Evolutionary conservation across 2,888 invertebrate genomes (phyloP), one percentile per base, ranked within the genome.

Genomic region (Aphodius sticticus): DNA sequence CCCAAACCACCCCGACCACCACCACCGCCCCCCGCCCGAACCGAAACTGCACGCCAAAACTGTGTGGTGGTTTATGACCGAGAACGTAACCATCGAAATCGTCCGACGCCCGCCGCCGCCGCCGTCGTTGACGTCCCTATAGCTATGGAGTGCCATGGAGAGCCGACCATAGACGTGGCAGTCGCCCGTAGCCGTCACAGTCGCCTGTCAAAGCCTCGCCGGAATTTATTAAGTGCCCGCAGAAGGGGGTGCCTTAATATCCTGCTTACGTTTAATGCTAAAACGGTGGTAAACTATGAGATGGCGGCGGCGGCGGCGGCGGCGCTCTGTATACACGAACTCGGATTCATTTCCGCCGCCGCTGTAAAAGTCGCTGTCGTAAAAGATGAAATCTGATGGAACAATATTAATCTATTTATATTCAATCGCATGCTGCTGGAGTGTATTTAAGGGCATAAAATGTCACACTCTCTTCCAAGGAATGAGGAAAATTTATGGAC

Each of bases 221-320:
- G 74, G 74, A 74, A 53, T 74, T 74, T 74, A 74, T 74, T 74
- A 74, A 74, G 74, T 74, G 74, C 74, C 74, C 74, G 74, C 53
- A 5, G 2, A 53, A 53, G 53, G 53, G 26, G 71, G 16, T 71
- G 71, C 26, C 35, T 71, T 74, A 74, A 74, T 74, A 74, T 74
- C 74, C 36, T 37, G 74, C 74, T 74, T 74, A 74, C 74, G 74
- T 36, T 74, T 74, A 74, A 74, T 74, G 74, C 36, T 74, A 26
- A 74, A 74, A 37, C 36, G 74, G 74, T 74, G 74, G 36, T 74
- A 74, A 74, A 74, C 74, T 74, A 74, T 74, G 35, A 2, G 53
- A 53, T 53, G 53, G 53, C 53, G 53, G 12, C 53, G 53, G 53
- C 53, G 53, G 38, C 38, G 38, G 38, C 38, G 38, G 38, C 38